Base-by-base conservation (phyloP, 2,888 invertebrate species). In the Drosophila histrio region DNA sequence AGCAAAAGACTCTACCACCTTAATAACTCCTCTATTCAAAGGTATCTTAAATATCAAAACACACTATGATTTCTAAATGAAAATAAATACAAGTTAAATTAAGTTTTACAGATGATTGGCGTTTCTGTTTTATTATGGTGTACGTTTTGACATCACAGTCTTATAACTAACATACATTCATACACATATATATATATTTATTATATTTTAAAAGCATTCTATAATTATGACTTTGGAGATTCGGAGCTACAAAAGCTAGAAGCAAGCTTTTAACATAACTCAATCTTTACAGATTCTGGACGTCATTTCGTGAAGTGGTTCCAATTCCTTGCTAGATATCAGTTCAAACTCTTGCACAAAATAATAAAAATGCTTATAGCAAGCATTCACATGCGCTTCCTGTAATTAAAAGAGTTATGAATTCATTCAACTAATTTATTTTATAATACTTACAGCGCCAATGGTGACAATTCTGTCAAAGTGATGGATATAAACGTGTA, bases 401-500 rank as follows among this genome's bases (percentile, higher is more conserved):
- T 90, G 65, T 28, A 76, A 73, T 22, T 8, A 41, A 28, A 43
- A n/a, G n/a, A n/a, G n/a, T 24, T 4, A 7, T 13, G 7, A 38
- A 26, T 15, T 41, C 0, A 17, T 41, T 47, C 9, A 3, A n/a
- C n/a, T 2, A 3, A 26, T 17, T 17, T 13, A 19, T 8, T 39
- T 17, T 3, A 26, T 22, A 8, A 9, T 82, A 93, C 95, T 94
- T 93, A 97, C 97, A 30, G 97, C 97, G 79, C 97, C 96, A 83
- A 97, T 96, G 41, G 95, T 94, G 21, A 96, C 95, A 68, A 98
- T 94, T 83, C 96, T 94, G 90, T 98, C 97, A 91, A 98, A 98
- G 91, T 98, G 98, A 92, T 98, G 97, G 72, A 98, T 98, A 90
- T 98, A 98, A 39, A 97, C 97, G 91, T 98, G 97, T 1, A 98